Conservation (phyloP, 2,113 vertebrate species). For the Malaclemys terrapin region DNA sequence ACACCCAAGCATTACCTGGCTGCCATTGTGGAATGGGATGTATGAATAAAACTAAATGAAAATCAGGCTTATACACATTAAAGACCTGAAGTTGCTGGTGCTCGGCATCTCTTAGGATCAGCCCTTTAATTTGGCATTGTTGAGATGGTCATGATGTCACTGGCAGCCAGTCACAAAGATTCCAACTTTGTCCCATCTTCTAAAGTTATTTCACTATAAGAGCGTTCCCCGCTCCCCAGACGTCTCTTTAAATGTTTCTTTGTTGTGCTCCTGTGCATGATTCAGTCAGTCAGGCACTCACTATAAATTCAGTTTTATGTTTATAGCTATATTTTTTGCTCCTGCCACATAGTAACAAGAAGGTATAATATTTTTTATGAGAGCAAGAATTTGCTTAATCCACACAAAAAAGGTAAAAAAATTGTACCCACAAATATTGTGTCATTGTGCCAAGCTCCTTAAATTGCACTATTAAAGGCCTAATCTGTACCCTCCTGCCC, state of each 20-base stretch:
- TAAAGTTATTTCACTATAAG: not conserved
- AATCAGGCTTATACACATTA: not conserved
- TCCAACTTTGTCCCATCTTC: not conserved
- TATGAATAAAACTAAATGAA: not conserved
- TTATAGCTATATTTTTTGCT: not conserved
- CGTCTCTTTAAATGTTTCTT: not conserved
- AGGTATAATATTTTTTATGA: not conserved
- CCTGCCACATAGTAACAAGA: not conserved
- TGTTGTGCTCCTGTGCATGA: not conserved
- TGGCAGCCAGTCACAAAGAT: not conserved
- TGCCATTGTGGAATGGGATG: not conserved
- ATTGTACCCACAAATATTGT: not conserved
- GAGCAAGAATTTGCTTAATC: not conserved
- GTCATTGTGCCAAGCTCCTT: not conserved
- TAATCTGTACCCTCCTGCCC: not conserved
- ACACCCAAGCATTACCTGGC: not conserved
- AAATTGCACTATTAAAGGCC: not conserved
- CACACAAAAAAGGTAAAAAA: not conserved
- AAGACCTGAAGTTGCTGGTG: not conserved
- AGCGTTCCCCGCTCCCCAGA: not conserved
- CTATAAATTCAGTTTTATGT: not conserved
- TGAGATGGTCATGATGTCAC: not conserved
- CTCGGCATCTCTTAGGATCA: not conserved
- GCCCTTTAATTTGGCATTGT: not conserved
- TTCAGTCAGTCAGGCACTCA: not conserved